Conservation (phyloP, 2,888 invertebrate species). For the Drosophila tripunctata region DNA sequence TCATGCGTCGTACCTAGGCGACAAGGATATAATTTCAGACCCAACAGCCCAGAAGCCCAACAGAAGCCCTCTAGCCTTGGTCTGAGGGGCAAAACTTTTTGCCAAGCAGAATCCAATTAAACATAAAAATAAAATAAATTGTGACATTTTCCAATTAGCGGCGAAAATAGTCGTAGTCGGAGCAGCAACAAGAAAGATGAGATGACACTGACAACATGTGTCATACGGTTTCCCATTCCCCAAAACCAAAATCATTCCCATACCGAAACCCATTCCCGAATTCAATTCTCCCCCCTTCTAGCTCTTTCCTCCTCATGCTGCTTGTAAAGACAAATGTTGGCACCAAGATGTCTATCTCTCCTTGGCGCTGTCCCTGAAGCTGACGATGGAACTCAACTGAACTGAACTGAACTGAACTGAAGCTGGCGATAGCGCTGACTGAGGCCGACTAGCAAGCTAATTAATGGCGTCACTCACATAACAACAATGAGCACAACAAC, state of each 20-base stretch:
- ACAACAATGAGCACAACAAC: conserved; percentile 38
- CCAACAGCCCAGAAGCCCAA: not conserved
- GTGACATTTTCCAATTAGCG: conserved; percentile 79
- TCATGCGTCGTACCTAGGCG: conserved; percentile 75
- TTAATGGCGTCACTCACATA: conserved; percentile 70
- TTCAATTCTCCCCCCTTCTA: not conserved
- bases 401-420: no score
- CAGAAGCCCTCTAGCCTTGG: not conserved
- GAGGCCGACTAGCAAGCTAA: conserved; percentile 60
- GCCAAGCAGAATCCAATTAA: conserved; percentile 70
- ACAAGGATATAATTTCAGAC: conserved; percentile 23
- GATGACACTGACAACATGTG: conserved; percentile 76
- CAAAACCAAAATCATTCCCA: not conserved
- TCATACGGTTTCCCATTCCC: conserved; percentile 46
- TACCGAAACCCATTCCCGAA: not conserved
- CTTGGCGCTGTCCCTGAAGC: conserved; percentile 23
- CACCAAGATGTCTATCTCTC: conserved; percentile 77
- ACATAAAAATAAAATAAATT: conserved; percentile 78
- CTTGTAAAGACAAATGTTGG: conserved; percentile 67
- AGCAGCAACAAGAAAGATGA: conserved; percentile 55
- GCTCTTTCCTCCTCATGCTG: not conserved
- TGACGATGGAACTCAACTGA: conserved; percentile 33
- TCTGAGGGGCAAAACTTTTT: conserved; percentile 43
- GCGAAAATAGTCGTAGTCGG: conserved; percentile 54
- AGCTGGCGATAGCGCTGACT: conserved; percentile 7